Percentiles rank a stretch among this genome's conserved stretches.
phyloP scores from a whole-genome alignment of 2,113 vertebrate species.

The Hemichromis elongatus region DNA sequence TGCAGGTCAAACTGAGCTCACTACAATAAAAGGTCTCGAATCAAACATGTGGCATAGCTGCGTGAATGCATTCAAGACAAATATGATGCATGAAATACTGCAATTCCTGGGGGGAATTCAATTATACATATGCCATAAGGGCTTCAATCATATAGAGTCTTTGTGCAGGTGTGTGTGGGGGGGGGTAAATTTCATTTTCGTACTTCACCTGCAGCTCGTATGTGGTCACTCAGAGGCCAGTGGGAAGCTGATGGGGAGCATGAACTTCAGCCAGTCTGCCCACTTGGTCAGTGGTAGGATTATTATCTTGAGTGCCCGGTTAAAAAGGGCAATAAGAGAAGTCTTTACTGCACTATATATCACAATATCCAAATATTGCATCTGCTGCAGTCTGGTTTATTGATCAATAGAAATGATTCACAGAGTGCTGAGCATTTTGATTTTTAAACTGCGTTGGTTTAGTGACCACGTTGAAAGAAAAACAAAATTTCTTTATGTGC shows the following conservation, averaged over 20 bases:
- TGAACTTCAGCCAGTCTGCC: conserved; percentile 6
- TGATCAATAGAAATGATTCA: neutral
- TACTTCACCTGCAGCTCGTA: neutral
- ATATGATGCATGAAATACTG: neutral
- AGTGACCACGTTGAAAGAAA: neutral
- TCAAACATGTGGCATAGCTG: neutral
- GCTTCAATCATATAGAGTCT: neutral
- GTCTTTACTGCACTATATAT: neutral
- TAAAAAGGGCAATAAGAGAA: neutral
- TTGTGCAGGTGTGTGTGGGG: neutral
- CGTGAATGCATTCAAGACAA: neutral
- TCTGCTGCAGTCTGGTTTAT: neutral
- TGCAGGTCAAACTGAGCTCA: neutral
- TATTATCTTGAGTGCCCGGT: neutral
- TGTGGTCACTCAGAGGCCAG: neutral
- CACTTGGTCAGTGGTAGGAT: neutral
- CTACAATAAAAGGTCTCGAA: neutral
- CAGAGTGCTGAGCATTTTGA: neutral
- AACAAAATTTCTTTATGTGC: neutral
- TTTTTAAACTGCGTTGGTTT: neutral
- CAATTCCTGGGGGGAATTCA: neutral
- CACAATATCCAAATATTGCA: neutral
- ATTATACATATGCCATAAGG: neutral
- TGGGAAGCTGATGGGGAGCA: neutral
- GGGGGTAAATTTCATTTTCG: neutral